Evolutionary conservation across 1,140 invertebrate genomes (phyloP).

Genomic region (Frieseomelitta varia): DNA sequence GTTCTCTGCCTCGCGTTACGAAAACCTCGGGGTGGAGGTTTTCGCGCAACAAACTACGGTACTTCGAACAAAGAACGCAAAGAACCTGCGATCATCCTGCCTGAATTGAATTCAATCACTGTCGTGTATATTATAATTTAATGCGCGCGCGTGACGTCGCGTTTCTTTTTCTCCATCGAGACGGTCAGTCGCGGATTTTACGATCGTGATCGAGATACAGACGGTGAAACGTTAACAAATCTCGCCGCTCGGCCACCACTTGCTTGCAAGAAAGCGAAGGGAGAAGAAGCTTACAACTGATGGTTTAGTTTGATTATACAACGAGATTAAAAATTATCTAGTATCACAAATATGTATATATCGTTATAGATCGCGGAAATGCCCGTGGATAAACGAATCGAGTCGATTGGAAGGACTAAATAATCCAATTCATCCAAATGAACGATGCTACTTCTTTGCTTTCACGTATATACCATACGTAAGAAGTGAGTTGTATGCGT

Average conservation of each 20-base stretch:
- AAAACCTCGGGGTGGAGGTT: neutral
- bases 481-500: too few relatives aligned
- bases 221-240: neutral
- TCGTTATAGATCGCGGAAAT: neutral
- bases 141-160: too few relatives aligned
- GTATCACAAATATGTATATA: neutral
- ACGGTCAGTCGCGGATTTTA: neutral
- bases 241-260: neutral
- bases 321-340: neutral
- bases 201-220: neutral
- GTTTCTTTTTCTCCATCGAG: neutral
- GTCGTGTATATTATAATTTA: too few relatives aligned
- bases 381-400: conserved; percentile 17
- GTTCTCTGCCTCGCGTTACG: neutral
- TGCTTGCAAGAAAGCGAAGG: neutral
- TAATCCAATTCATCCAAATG: neutral
- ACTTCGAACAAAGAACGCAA: neutral
- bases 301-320: neutral
- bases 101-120: neutral
- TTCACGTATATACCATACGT: too few relatives aligned
- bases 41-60: neutral
- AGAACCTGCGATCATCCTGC: neutral
- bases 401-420: neutral
- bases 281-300: neutral
- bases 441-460: neutral